Evolutionary conservation across 2,113 vertebrate genomes (phyloP), one percentile per base, ranked within the genome.

Genomic region (Eidolon helvum): DNA sequence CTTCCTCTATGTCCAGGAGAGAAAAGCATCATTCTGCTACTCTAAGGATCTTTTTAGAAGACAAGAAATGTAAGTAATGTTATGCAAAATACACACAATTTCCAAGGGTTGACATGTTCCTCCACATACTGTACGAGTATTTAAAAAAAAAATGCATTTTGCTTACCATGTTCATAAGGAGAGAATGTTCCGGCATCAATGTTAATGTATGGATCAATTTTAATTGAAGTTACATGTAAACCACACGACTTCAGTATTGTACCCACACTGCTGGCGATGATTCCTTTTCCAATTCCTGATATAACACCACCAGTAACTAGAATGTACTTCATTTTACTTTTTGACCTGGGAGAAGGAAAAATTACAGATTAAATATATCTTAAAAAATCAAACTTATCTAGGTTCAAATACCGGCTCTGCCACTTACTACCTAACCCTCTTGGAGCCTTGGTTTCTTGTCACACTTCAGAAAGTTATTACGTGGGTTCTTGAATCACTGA

Each of bases 171-270:
- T 88, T 99, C 99, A 15, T 99, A 99, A 0, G 99, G 99, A 0
- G 99, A 99, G 97, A 99, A 99, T 10, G 99, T 99, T 45, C 99
- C 99, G 0, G 99, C 99, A 4, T 99, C 99, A 30, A 99, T 99
- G 97, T 99, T 99, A 98, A 99, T 99, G 97, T 99, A 99, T 0
- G 99, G 99, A 94, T 99, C 99, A 85, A 99, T 99, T 98, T 99
- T 99, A 97, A 99, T 99, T 91, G 99, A 99, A 2, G 99, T 99
- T 61, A 99, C 99, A 0, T 98, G 99, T 79, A 99, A 98, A 71
- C 99, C 99, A 45, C 99, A 99, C 4, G 99, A 99, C 95, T 99
- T 99, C 72, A 99, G 99, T 95, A 99, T 99, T 0, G 99, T 99
- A 65, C 99, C 99, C 96, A 99, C 99, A 28, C 99, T 99, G 98